Conservation (phyloP, 2,888 invertebrate genomes). For the Panopea generosa region DNA sequence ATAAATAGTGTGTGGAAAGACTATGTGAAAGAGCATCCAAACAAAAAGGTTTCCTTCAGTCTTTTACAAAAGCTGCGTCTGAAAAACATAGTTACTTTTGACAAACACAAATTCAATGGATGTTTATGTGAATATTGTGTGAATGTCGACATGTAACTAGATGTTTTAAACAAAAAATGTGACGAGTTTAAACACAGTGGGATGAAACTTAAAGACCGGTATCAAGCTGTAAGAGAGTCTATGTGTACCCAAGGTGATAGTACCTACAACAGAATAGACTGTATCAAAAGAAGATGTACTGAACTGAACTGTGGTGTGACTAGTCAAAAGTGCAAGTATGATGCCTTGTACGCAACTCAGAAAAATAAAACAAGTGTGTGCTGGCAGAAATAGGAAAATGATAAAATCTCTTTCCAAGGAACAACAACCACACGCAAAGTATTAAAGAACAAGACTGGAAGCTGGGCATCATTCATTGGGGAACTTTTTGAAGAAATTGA, state of each 20-base stretch:
- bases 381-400: conserved; percentile 16
- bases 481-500: conserved; percentile 21
- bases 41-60: conserved; percentile 14
- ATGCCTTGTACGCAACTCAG: conserved; percentile 7
- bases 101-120: conserved; percentile 2
- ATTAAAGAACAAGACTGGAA: conserved; percentile 18
- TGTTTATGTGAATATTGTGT: conserved; percentile 39
- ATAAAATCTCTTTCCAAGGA: neutral
- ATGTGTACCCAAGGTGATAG: too few species aligned
- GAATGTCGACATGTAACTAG: conserved; percentile 15
- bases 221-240: too few species aligned
- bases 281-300: conserved; percentile 10
- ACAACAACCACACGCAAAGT: conserved; percentile 23
- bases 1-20: neutral
- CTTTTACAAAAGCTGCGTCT: conserved; percentile 14
- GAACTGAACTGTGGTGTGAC: conserved; percentile 14
- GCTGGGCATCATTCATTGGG: neutral
- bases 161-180: neutral
- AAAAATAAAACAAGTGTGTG: conserved; percentile 7
- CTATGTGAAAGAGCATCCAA: conserved; percentile 10
- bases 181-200: too few species aligned
- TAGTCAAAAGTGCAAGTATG: conserved; percentile 5
- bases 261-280: conserved; percentile 9
- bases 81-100: conserved; percentile 15
- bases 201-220: too few species aligned